Percentiles rank a stretch among this genome's conserved stretches.
phyloP scores from a whole-genome alignment of 2,888 invertebrate species.

The Yponomeuta sedellus region DNA sequence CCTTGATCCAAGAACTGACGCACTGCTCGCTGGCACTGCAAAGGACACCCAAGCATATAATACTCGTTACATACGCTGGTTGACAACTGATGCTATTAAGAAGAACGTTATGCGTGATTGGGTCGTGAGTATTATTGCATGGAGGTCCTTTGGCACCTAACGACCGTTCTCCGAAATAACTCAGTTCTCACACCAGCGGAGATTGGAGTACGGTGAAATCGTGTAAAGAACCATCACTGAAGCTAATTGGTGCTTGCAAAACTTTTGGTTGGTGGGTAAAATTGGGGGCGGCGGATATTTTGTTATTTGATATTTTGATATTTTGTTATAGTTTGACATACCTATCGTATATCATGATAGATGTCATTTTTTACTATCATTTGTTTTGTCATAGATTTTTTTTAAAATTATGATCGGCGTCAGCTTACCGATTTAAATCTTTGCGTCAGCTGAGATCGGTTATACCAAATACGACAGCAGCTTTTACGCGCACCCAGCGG shows the following conservation, averaged over 20 bases:
- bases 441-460: no score
- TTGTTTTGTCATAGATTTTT: no score
- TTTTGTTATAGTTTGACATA: neutral
- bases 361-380: no score
- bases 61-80: neutral
- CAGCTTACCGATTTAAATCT: no score
- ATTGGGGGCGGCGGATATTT: no score
- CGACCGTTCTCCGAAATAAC: neutral
- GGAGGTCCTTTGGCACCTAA: neutral
- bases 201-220: neutral
- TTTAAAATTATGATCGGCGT: no score
- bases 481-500: no score
- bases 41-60: slow-evolving; percentile 51
- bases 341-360: no score
- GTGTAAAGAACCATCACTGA: neutral
- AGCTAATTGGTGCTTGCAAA: neutral
- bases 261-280: no score
- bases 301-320: no score
- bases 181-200: neutral
- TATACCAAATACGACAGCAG: no score
- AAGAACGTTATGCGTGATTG: neutral
- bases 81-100: slow-evolving; percentile 1
- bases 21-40: slow-evolving; percentile 39
- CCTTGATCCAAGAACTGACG: slow-evolving; percentile 27
- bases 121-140: neutral